A percentile compares a stretch with the other conserved stretches of the same genome.
phyloP scores from a whole-genome alignment of 1,140 invertebrate species.

The Aphaenogaster floridana region DNA sequence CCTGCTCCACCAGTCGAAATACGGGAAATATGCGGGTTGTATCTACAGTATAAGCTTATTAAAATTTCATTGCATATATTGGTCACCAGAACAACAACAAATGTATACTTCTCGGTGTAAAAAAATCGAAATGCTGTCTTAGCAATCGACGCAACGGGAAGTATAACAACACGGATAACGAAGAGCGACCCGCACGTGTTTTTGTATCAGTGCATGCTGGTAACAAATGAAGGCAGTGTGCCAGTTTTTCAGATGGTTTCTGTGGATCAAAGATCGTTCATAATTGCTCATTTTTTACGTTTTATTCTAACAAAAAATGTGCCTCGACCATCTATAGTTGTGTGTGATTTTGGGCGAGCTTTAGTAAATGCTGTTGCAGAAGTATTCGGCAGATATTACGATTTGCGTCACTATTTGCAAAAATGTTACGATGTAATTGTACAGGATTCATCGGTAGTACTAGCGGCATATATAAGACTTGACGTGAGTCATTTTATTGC shows the following conservation, averaged over 20 bases:
- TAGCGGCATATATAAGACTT: conserved; percentile 11
- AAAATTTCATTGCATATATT: conserved; percentile 10
- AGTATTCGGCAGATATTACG: conserved; percentile 13
- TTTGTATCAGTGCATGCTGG: conserved; percentile 63
- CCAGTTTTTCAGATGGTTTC: conserved; percentile 68
- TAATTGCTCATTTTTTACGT: conserved; percentile 51
- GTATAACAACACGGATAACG: conserved; percentile 46
- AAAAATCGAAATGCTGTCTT: conserved; percentile 58
- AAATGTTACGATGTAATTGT: conserved; percentile 2
- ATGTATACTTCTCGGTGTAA: conserved; percentile 54
- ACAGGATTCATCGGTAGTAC: background rate
- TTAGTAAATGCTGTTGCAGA: conserved; percentile 25
- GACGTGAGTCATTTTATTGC: conserved; percentile 22
- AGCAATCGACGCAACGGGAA: conserved; percentile 59
- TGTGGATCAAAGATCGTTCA: conserved; percentile 53
- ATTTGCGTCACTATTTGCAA: conserved; percentile 19
- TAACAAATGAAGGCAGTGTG: conserved; percentile 54
- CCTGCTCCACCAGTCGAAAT: background rate
- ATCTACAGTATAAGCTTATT: background rate
- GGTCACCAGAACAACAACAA: conserved; percentile 56
- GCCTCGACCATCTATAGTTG: conserved; percentile 54
- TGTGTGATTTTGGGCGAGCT: conserved; percentile 25
- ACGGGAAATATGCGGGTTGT: conserved; percentile 21
- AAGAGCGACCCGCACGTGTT: conserved; percentile 39
- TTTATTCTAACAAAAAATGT: conserved; percentile 50